Conservation (phyloP, 2,797 vertebrate genomes). For the Austrolebias charrua region DNA sequence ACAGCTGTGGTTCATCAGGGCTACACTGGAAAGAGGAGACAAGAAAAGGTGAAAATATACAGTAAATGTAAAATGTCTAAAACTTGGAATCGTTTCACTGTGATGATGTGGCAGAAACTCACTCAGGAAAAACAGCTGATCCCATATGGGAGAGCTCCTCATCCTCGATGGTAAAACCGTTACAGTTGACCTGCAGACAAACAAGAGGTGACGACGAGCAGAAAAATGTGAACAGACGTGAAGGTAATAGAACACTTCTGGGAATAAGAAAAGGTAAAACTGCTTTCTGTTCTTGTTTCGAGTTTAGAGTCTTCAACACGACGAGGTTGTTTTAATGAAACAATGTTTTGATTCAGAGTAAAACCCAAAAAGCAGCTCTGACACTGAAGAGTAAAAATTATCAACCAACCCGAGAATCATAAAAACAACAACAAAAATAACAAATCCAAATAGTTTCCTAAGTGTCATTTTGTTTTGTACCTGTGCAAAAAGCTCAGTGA, state of each 20-base stretch:
- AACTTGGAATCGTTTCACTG: neutral
- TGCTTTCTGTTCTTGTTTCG: too few relatives aligned
- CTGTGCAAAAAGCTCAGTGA: conserved; percentile 92
- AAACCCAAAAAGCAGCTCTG: too few relatives aligned
- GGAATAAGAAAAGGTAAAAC: too few relatives aligned
- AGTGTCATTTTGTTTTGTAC: conserved; percentile 64
- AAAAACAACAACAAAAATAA: too few relatives aligned
- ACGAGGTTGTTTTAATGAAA: too few relatives aligned
- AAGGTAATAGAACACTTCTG: too few relatives aligned
- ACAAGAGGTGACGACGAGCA: too few relatives aligned
- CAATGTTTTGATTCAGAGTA: too few relatives aligned
- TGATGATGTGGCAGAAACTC: conserved; percentile 46
- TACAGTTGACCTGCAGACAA: conserved; percentile 91
- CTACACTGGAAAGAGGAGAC: conserved; percentile 79
- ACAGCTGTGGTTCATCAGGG: conserved; percentile 98
- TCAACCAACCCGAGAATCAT: neutral
- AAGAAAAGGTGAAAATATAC: neutral
- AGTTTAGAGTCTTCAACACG: too few relatives aligned
- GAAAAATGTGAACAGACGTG: too few relatives aligned
- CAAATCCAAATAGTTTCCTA: neutral
- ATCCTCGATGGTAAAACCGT: conserved; percentile 98
- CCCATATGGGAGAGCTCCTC: conserved; percentile 97
- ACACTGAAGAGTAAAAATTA: neutral
- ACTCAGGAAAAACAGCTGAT: conserved; percentile 97
- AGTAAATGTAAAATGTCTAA: too few relatives aligned